A percentile compares a stretch with the other conserved stretches of the same genome.
These are phyloP conservation scores for Sterna hirundo DNA, from an alignment of 2,113 vertebrate species.

Conservation along the genomic window DNA sequence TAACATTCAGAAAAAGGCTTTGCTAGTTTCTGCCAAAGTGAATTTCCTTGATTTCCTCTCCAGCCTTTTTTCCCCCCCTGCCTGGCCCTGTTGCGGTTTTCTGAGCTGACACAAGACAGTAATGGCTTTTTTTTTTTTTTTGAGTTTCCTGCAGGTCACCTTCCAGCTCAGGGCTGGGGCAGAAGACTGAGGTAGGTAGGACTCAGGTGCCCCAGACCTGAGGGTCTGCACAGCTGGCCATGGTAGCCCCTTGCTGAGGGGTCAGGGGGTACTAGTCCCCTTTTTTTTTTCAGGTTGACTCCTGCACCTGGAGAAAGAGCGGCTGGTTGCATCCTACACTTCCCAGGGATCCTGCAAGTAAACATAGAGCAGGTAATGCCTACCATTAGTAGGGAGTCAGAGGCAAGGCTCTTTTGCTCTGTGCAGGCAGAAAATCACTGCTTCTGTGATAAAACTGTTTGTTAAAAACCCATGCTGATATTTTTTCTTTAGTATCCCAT, in stretches of 20 bases:
- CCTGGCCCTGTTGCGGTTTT: conserved; percentile 10
- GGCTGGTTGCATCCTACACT: not conserved
- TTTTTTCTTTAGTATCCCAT: not conserved
- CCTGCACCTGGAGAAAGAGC: not conserved
- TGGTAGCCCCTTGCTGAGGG: not conserved
- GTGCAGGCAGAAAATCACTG: not conserved
- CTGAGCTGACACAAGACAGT: conserved; percentile 37
- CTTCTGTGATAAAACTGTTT: not conserved
- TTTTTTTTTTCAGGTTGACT: not conserved
- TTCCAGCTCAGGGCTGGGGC: not conserved
- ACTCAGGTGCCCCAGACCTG: not conserved
- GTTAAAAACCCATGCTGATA: not conserved
- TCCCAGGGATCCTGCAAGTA: not conserved
- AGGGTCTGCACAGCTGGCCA: not conserved
- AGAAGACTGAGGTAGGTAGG: not conserved
- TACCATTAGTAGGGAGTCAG: not conserved
- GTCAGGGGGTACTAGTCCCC: accelerated
- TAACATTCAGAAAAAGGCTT: conserved; percentile 57
- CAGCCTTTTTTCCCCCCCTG: not conserved
- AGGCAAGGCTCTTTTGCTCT: not conserved
- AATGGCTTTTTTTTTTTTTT: not conserved
- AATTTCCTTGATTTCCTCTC: conserved; percentile 59
- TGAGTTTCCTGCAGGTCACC: conserved; percentile 13
- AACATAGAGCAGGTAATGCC: not conserved
- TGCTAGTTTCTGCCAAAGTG: conserved; percentile 59